Evolutionary conservation across 2,888 invertebrate species (phyloP).

Genomic region (Tetranychus piercei): DNA sequence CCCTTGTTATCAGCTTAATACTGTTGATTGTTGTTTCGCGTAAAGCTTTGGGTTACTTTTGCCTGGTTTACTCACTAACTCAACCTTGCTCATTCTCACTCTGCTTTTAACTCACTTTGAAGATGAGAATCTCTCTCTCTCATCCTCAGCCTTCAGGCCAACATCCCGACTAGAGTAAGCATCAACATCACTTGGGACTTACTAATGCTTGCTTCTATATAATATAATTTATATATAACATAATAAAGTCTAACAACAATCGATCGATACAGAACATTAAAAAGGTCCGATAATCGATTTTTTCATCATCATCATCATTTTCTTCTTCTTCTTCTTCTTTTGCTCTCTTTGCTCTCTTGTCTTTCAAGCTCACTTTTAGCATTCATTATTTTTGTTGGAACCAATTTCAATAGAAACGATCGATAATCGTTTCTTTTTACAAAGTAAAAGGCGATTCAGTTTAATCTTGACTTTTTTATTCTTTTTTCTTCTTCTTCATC

Average conservation of each 20-base stretch:
- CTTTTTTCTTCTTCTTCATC: background rate
- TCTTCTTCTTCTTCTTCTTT: background rate
- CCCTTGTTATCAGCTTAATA: background rate
- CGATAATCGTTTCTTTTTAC: background rate
- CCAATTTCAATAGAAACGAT: conserved; percentile 1
- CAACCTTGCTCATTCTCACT: background rate
- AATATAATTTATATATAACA: background rate
- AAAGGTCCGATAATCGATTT: conserved; percentile 1
- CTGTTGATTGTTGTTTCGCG: background rate
- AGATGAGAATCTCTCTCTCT: background rate
- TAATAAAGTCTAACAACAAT: background rate
- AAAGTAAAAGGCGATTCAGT: background rate
- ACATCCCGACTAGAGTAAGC: background rate
- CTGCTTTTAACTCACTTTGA: too few relatives aligned
- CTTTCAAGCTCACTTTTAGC: background rate
- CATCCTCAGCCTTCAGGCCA: background rate
- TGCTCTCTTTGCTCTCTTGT: background rate
- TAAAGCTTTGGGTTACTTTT: background rate
- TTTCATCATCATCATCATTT: background rate
- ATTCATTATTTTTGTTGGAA: conserved; percentile 1
- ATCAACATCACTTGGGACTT: background rate
- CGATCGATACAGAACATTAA: background rate
- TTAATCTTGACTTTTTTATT: background rate
- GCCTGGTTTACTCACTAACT: background rate
- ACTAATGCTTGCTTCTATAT: background rate